Percentiles rank a stretch among this genome's conserved stretches.
These are phyloP conservation scores for Argyrosomus japonicus DNA, from an alignment of 2,113 vertebrate genomes.

Conservation along the genomic window DNA sequence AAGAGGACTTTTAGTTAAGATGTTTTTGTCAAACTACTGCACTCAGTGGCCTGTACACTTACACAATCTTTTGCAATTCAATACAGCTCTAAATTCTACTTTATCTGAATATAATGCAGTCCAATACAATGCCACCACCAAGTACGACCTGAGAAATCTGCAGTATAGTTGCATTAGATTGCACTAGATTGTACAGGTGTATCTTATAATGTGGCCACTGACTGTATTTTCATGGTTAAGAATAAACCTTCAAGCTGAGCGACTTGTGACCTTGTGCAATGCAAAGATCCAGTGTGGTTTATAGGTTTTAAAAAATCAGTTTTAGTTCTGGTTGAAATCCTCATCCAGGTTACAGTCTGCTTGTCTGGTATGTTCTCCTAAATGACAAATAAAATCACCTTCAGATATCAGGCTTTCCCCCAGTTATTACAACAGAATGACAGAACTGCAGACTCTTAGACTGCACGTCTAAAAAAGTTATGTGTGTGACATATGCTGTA, in stretches of 20 bases:
- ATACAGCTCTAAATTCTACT: neutral
- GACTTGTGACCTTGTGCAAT: neutral
- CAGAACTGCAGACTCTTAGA: neutral
- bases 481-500: neutral
- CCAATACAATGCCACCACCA: neutral
- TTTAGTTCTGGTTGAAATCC: neutral
- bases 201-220: neutral
- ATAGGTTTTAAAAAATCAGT: neutral
- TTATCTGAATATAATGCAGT: neutral
- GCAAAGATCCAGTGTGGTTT: conserved; percentile 6
- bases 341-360: neutral
- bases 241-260: neutral
- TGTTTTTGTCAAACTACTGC: neutral
- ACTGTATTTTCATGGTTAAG: neutral
- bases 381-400: neutral
- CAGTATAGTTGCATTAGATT: neutral
- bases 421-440: neutral
- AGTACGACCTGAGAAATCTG: neutral
- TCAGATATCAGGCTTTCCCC: conserved; percentile 11
- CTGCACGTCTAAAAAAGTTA: neutral
- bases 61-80: neutral
- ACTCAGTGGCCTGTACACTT: neutral
- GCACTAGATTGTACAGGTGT: neutral
- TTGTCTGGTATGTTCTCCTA: neutral
- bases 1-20: neutral